Evolutionary conservation across 1,140 invertebrate species (phyloP).

Genomic region (Mizuhopecten yessoensis): DNA sequence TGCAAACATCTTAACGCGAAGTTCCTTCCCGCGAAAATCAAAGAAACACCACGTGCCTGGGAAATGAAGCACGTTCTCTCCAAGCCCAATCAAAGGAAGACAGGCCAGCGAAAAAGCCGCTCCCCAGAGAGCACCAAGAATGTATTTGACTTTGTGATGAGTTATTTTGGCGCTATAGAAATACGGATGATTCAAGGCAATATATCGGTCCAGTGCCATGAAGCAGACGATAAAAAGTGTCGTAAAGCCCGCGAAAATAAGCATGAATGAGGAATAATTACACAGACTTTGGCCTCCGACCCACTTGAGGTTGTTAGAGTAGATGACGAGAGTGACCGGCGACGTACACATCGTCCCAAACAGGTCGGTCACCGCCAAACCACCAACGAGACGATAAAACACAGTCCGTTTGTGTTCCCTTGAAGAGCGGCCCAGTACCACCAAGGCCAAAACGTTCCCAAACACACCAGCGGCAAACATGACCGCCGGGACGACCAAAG

Average conservation of each 20-base stretch:
- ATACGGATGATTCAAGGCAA: constrained; percentile 82
- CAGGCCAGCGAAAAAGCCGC: constrained; percentile 74
- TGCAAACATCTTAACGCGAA: constrained; percentile 68
- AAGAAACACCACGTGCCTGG: constrained; percentile 84
- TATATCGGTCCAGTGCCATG: constrained; percentile 83
- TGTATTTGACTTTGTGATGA: constrained; percentile 71
- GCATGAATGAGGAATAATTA: constrained; percentile 82
- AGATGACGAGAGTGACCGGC: constrained; percentile 75
- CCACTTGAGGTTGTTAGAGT: constrained; percentile 73
- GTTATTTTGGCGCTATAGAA: constrained; percentile 80
- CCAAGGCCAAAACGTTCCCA: constrained; percentile 73
- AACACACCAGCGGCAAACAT: constrained; percentile 74
- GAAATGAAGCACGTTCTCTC: constrained; percentile 77
- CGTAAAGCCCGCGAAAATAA: constrained; percentile 81
- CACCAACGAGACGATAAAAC: constrained; percentile 76
- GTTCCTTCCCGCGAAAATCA: constrained; percentile 72
- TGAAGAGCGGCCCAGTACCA: constrained; percentile 69
- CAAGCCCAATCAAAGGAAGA: constrained; percentile 81
- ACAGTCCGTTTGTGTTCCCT: constrained; percentile 69
- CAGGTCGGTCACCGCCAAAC: constrained; percentile 73
- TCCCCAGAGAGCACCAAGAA: constrained; percentile 73
- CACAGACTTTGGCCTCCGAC: constrained; percentile 75
- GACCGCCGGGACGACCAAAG: background rate
- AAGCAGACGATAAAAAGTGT: constrained; percentile 81
- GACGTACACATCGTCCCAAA: constrained; percentile 75